These are phyloP conservation scores for Picathartes gymnocephalus DNA, from an alignment of 2,113 vertebrate species.

Conservation along the genomic window DNA sequence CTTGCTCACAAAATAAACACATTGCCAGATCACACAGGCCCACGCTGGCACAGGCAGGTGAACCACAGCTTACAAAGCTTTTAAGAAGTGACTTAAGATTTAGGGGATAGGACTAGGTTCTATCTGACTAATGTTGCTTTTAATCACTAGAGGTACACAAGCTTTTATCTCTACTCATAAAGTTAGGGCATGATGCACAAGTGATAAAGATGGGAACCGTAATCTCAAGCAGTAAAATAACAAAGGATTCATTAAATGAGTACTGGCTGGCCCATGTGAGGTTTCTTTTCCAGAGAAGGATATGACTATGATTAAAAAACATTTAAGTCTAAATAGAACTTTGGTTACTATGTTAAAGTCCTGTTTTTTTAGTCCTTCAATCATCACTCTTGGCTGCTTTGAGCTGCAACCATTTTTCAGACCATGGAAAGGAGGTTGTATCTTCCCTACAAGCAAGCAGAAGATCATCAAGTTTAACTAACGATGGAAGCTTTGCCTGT, in stretches of 20 bases:
- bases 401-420: not conserved
- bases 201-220: not conserved
- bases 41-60: not conserved
- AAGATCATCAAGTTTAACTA: not conserved
- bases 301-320: not conserved
- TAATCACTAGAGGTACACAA: not conserved
- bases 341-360: not conserved
- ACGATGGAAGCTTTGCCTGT: not conserved
- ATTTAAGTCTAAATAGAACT: not conserved
- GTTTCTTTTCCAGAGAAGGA: not conserved
- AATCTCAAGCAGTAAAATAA: not conserved
- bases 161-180: not conserved
- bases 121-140: not conserved
- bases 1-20: rapidly evolving
- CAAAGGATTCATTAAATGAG: not conserved
- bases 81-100: not conserved
- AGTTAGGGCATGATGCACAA: not conserved
- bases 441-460: not conserved
- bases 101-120: not conserved
- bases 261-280: not conserved
- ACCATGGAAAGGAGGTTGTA: not conserved
- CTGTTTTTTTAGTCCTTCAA: not conserved
- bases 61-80: not conserved
- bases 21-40: not conserved
- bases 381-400: not conserved